Conservation (phyloP, 2,888 invertebrate genomes). For the Nephrotoma flavescens region DNA sequence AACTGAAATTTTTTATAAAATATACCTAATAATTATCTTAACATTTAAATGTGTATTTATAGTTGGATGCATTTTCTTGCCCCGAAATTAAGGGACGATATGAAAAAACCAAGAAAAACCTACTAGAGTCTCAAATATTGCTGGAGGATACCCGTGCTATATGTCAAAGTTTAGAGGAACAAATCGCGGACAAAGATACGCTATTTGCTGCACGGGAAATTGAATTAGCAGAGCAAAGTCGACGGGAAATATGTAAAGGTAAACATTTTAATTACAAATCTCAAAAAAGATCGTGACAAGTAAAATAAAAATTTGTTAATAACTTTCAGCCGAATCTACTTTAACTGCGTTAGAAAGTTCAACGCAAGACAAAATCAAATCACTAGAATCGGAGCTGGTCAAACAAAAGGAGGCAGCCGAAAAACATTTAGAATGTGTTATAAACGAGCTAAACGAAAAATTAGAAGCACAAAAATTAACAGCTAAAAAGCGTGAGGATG, state of each 20-base stretch:
- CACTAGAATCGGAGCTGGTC: slow-evolving; percentile 22
- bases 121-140: slow-evolving; percentile 20
- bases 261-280: slow-evolving; percentile 5
- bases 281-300: neutral
- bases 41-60: slow-evolving; percentile 12
- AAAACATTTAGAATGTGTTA: slow-evolving; percentile 20
- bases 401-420: slow-evolving; percentile 22
- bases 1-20: neutral
- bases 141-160: slow-evolving; percentile 23
- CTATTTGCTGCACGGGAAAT: slow-evolving; percentile 24
- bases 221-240: slow-evolving; percentile 24
- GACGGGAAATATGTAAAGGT: slow-evolving; percentile 29
- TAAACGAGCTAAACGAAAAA: slow-evolving; percentile 20
- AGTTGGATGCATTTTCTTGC: slow-evolving; percentile 29
- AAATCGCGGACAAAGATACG: slow-evolving; percentile 24
- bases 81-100: slow-evolving; percentile 21
- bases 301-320: neutral
- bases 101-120: slow-evolving; percentile 18
- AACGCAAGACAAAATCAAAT: slow-evolving; percentile 22
- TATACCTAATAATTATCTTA: neutral
- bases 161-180: slow-evolving; percentile 25
- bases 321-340: slow-evolving; percentile 38
- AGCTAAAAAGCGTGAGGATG: slow-evolving; percentile 26
- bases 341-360: slow-evolving; percentile 27
- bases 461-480: slow-evolving; percentile 21